Evolutionary conservation across 1,140 invertebrate species (phyloP), one percentile per base, ranked within the genome.

Genomic region (Drosophila gunungcola): DNA sequence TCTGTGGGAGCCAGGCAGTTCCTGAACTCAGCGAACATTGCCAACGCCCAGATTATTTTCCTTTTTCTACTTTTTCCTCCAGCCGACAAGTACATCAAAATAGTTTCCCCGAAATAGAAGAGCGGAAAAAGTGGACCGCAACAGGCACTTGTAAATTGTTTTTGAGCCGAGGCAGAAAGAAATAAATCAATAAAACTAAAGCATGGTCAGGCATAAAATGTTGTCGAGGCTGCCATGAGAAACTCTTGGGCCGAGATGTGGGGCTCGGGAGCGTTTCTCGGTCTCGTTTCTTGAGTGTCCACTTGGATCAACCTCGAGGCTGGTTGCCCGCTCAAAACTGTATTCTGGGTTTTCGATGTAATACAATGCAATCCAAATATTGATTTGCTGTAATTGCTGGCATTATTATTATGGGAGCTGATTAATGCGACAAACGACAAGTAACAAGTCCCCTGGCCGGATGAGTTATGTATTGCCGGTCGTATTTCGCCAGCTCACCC

Each of bases 101-200:
- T 72, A 72, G 68, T 72, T 70, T 46, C 21, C 16, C 51, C 65
- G 13, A 72, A 70, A 70, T 70, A 70, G 43, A 63, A n/a, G 5
- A 12, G 27, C 42, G 58, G 16, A 34, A 25, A 46, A 55, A 68
- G 65, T 70, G 53, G 51, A 62, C 73, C 39, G 70, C 64, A 61
- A 72, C 54, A 58, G 63, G 56, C 61, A 63, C 62, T 77, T 80
- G 60, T 54, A 57, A 70, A 49, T 63, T 36, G 60, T 38, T 57
- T 45, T 60, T 21, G 39, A 43, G 29, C 13, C 53, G 48, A 63
- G 68, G 74, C 51, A 11, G 41, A 48, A 27, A 25, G 57, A 62
- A 48, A 48, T 55, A 70, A 88, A 86, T 86, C 83, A 78, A 86
- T 86, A 88, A 78, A 78, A 85, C 82, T 78, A 81, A 88, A 75